Base-by-base conservation (phyloP, 2,888 invertebrate genomes). In the Dusona sp. region DNA sequence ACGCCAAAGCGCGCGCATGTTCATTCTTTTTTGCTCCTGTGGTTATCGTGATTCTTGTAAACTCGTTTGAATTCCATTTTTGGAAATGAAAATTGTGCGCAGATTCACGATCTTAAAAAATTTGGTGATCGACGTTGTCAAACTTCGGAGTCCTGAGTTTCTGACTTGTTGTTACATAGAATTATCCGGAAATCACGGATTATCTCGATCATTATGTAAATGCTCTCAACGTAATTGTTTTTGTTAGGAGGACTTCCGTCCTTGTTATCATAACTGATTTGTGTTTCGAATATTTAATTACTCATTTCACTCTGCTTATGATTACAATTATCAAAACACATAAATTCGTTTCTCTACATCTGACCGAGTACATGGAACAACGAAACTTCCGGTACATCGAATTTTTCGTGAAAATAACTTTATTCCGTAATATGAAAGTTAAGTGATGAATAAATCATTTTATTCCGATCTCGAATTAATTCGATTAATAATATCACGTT, bases 1-100 rank as follows among this genome's bases (percentile, higher is more conserved):
- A 70, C 19, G 70, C 3, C 19, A 16, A 16, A 45, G 22, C 45
- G 25, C 22, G 6, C 33, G 36, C n/a, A 36, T 65, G 67, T 42
- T 68, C n/a, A 57, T 67, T 83, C n/a, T n/a, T 83, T 45, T 77
- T 64, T 84, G 36, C 42, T 22, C 54, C 72, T 45, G 67, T 54
- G 73, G 68, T n/a, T 33, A 42, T 57, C 65, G 65, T 48, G 22
- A 80, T 73, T 65, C 25, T 74, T 8, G 45, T 16, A 16, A 79
- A 74, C 51, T 25, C 61, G 33, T 65, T 51, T 36, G 16, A 29
- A 1, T 67, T 38, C 42, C 75, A 65, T 29, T 61, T 80, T 75
- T 45, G 67, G 81, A 38, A 54, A 75, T 57, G 68, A 70, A 54
- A 72, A 77, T 70, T 38, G 74, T 42, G 57, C 54, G 48, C 67